Percentiles rank a stretch among this genome's conserved stretches.
These are phyloP conservation scores for Ispidina picta DNA, from an alignment of 2,797 vertebrate species.

Conservation along the genomic window DNA sequence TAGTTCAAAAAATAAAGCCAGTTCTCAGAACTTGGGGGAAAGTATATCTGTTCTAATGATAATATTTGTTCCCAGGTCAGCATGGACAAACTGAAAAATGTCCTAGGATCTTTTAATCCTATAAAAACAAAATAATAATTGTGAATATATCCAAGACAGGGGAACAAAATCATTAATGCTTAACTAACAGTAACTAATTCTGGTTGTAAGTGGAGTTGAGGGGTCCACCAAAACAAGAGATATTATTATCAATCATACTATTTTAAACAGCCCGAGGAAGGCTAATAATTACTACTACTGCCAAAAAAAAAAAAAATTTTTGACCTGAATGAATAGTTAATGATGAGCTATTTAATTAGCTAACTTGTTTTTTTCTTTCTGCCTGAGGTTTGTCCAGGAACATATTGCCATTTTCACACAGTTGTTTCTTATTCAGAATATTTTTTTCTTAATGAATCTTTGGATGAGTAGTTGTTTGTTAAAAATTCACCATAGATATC, in stretches of 20 bases:
- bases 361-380: neutral
- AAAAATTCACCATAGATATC: neutral
- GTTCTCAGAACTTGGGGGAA: neutral
- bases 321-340: constrained; percentile 9
- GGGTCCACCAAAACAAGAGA: neutral
- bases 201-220: neutral
- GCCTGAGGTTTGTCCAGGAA: constrained; percentile 2
- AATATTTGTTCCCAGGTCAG: neutral
- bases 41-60: neutral
- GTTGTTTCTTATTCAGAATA: neutral
- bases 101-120: neutral
- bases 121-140: neutral
- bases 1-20: neutral
- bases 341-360: neutral
- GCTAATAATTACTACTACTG: neutral
- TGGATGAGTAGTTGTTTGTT: neutral
- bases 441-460: constrained; percentile 32
- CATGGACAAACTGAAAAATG: neutral
- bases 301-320: neutral
- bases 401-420: constrained; percentile 14
- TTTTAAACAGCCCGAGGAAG: neutral
- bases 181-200: neutral
- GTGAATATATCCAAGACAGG: neutral
- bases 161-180: neutral
- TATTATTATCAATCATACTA: neutral